Conservation (phyloP, 2,113 vertebrate genomes). For the Piliocolobus tephrosceles region DNA sequence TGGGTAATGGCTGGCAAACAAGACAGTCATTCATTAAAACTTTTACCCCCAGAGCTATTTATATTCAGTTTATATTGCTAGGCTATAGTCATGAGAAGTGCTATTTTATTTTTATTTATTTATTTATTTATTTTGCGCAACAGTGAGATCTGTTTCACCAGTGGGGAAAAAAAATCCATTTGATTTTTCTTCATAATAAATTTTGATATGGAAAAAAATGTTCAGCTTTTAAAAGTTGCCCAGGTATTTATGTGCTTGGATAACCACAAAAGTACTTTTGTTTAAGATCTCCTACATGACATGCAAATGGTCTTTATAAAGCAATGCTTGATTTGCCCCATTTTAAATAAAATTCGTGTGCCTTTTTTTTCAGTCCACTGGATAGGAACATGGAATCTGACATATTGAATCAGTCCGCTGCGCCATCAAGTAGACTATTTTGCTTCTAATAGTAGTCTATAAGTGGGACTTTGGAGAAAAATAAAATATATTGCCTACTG, state of each 20-base stretch:
- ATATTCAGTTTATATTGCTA: not conserved
- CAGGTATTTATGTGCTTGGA: conserved; percentile 70
- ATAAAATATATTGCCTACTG: conserved; percentile 56
- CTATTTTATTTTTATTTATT: not conserved
- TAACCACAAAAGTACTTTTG: conserved; percentile 77
- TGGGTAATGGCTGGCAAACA: not conserved
- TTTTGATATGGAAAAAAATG: conserved; percentile 3
- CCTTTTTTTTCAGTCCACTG: conserved; percentile 69
- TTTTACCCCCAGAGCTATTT: not conserved
- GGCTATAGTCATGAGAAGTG: not conserved
- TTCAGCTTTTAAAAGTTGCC: conserved; percentile 64
- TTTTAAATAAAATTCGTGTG: conserved; percentile 76
- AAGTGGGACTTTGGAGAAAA: conserved; percentile 74
- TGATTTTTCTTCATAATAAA: not conserved
- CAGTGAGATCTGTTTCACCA: conserved; percentile 26
- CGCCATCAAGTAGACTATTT: conserved; percentile 71
- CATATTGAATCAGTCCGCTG: conserved; percentile 73
- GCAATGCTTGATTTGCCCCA: conserved; percentile 72
- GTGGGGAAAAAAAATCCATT: not conserved
- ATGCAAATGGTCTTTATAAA: conserved; percentile 71
- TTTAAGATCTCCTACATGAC: conserved; percentile 61
- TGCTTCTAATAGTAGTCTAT: conserved; percentile 65
- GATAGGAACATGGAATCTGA: conserved; percentile 69
- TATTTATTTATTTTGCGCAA: not conserved
- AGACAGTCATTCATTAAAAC: not conserved